Base-by-base conservation (phyloP, 2,797 vertebrate species). In the Xenentodon cancila region DNA sequence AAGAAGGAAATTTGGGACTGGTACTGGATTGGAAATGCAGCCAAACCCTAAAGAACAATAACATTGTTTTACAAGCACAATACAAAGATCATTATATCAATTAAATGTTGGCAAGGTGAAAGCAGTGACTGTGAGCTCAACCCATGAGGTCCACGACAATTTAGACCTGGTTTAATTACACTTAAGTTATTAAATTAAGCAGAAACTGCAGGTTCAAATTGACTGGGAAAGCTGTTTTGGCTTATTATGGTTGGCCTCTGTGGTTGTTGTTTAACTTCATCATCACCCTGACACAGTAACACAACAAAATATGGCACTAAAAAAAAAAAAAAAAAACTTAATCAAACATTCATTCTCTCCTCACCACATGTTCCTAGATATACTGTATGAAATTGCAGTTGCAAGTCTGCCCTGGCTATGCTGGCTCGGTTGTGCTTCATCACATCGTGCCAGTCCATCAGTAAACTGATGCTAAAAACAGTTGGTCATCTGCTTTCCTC, bases 391-490 rank as follows among this genome's bases (percentile, higher is more conserved):
- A 20, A 45, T n/a, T 20, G 6, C 20, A 9, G 52, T 4, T 42
- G 15, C n/a, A 40, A 21, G 12, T 18, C 45, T 53, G n/a, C 37
- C 19, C 5, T 19, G 25, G 56, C 34, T 20, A 20, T 37, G 44
- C 43, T 37, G 22, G 70, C 46, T 16, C 34, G 49, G 25, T 12
- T 63, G 40, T 40, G 73, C 62, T 67, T 62, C 12, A 55, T 34
- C 53, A 74, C 80, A 56, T 49, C 0, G 25, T 64, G 71, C 74
- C 70, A 57, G 32, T 61, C 53, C 6, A 2, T 80, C 77, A 62
- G 73, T 48, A 61, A 60, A 64, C 32, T 66, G 78, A 77, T 68
- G 81, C 75, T 80, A 82, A 84, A 87, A 73, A 68, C 52, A 81
- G 71, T 17, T 40, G 2, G 73, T 84, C 71, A 78, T 87, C 79